Evolutionary conservation across 2,113 vertebrate genomes (phyloP).

Genomic region (Hyaena hyaena): DNA sequence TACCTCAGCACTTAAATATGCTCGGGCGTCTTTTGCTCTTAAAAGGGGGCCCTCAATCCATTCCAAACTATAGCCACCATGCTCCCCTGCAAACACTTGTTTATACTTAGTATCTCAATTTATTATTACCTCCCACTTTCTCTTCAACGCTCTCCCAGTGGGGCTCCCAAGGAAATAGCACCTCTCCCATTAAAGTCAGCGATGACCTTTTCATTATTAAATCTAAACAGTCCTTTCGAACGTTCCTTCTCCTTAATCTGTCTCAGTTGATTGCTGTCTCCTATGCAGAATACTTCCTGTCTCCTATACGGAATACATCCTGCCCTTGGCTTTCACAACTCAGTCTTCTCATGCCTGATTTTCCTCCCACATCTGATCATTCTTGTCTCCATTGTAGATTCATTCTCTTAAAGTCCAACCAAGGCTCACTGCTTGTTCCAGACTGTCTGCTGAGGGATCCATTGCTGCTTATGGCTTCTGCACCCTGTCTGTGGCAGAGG

Average conservation of each 20-base stretch:
- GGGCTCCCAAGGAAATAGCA: not conserved
- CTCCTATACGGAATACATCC: too few species aligned
- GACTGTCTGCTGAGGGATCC: not conserved
- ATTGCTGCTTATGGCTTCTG: not conserved
- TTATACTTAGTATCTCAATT: not conserved
- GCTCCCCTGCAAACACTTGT: too few species aligned
- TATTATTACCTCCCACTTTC: not conserved
- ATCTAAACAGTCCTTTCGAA: not conserved
- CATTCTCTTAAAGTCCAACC: not conserved
- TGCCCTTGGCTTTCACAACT: not conserved
- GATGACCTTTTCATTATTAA: not conserved
- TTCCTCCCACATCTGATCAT: not conserved
- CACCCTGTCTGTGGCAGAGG: not conserved
- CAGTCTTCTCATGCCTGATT: not conserved
- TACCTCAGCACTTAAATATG: not conserved
- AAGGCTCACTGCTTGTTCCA: too few species aligned
- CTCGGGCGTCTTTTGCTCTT: not conserved
- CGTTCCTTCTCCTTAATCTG: not conserved
- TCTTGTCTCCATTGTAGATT: not conserved
- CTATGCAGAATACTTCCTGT: not conserved
- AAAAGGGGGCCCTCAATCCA: fast-evolving
- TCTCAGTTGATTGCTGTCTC: not conserved
- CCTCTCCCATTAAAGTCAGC: not conserved
- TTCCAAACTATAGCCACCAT: not conserved
- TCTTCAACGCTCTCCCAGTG: not conserved